phyloP scores from a whole-genome alignment of 2,113 vertebrate species.

The Phalacrocorax brasilianus region DNA sequence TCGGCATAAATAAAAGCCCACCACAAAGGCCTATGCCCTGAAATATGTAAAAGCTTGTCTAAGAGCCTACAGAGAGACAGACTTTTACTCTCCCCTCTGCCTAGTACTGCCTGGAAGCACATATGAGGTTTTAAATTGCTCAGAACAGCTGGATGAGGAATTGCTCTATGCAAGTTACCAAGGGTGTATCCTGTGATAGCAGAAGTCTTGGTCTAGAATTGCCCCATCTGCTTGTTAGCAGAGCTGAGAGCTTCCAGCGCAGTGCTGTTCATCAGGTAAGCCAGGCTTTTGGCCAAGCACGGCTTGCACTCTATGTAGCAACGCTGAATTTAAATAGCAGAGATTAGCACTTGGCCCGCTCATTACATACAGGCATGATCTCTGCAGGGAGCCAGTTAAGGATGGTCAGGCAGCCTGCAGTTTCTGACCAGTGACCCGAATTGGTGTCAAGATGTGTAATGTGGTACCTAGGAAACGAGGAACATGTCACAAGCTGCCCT shows the following conservation, averaged over 20 bases:
- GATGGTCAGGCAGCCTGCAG: not conserved
- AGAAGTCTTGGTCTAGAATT: not conserved
- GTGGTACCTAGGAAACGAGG: not conserved
- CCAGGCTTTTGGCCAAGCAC: not conserved
- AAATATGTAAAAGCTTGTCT: not conserved
- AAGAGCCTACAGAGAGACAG: not conserved
- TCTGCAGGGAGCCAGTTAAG: not conserved
- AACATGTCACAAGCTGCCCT: not conserved
- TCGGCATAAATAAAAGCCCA: not conserved
- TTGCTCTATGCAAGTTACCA: not conserved
- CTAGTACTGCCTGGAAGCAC: not conserved
- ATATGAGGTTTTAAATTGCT: not conserved
- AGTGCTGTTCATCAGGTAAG: not conserved
- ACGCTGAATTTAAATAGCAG: not conserved
- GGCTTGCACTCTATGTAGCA: not conserved
- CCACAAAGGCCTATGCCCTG: not conserved
- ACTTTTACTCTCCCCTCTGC: not conserved
- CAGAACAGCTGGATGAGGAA: rapidly evolving
- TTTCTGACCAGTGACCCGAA: not conserved
- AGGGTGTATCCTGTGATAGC: not conserved
- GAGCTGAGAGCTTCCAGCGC: not conserved
- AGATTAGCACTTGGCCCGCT: not conserved
- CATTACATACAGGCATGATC: rapidly evolving
- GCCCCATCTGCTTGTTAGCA: not conserved
- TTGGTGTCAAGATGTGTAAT: not conserved